A percentile compares a stretch with the other conserved stretches of the same genome.
Conservation (phyloP, 2,888 invertebrate species). For the Lepidocyrtinus sp. region DNA sequence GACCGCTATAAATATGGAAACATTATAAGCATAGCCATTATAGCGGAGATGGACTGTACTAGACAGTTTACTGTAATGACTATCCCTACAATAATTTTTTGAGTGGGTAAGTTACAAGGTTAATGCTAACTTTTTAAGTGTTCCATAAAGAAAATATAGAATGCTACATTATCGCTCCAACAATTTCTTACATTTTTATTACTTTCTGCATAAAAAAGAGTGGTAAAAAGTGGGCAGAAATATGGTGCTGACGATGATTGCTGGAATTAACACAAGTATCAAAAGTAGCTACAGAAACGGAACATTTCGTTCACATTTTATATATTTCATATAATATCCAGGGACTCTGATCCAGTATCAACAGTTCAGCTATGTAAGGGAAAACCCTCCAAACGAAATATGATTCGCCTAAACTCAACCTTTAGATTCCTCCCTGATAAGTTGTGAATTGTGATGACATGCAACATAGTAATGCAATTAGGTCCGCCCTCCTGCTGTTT, state of each 20-base stretch:
- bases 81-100: too few relatives aligned
- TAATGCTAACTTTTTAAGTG: background rate
- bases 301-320: too few relatives aligned
- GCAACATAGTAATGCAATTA: constrained; percentile 34
- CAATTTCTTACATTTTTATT: background rate
- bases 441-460: constrained; percentile 10
- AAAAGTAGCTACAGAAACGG: too few relatives aligned
- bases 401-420: too few relatives aligned
- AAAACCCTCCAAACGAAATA: background rate
- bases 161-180: too few relatives aligned
- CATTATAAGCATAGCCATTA: background rate
- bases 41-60: background rate
- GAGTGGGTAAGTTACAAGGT: background rate
- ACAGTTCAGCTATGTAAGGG: background rate
- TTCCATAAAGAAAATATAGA: too few relatives aligned
- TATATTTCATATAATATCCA: background rate
- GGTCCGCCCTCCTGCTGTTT: too few relatives aligned
- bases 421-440: too few relatives aligned
- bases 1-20: too few relatives aligned
- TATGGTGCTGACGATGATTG: background rate
- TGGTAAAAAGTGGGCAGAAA: background rate
- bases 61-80: background rate
- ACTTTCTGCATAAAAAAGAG: background rate
- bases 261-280: background rate
- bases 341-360: background rate